A percentile compares a stretch with the other conserved stretches of the same genome.
Evolutionary conservation across 2,797 vertebrate genomes (phyloP).

Genomic region (Pelochelys cantorii): DNA sequence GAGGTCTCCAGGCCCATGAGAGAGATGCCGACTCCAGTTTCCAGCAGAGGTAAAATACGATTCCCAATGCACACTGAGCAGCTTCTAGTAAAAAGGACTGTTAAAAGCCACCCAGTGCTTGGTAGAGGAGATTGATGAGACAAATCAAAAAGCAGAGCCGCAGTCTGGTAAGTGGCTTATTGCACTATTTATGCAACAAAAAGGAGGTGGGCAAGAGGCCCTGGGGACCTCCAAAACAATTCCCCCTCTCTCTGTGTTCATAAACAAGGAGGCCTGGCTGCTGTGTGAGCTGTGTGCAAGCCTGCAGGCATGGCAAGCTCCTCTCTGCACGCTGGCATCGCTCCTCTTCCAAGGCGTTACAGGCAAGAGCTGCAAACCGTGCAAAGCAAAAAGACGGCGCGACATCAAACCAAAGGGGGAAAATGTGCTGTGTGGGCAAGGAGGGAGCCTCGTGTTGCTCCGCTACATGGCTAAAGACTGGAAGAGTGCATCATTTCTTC

Average conservation of each 20-base stretch:
- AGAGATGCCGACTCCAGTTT: slow-evolving; percentile 41
- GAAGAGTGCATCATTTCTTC: slow-evolving; percentile 85
- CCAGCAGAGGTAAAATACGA: slow-evolving; percentile 63
- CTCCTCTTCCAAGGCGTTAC: neutral
- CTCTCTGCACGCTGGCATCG: slow-evolving; percentile 12
- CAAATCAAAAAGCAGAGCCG: slow-evolving; percentile 58
- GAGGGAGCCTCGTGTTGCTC: neutral
- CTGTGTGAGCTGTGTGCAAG: neutral
- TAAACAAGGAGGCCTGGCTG: neutral
- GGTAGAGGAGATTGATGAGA: slow-evolving; percentile 37
- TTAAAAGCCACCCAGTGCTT: slow-evolving; percentile 46
- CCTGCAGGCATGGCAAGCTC: slow-evolving; percentile 26
- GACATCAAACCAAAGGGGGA: neutral
- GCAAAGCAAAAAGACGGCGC: neutral
- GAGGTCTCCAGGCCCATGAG: slow-evolving; percentile 44
- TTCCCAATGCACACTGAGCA: slow-evolving; percentile 58
- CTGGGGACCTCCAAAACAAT: slow-evolving; percentile 16
- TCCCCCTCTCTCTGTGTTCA: slow-evolving; percentile 19
- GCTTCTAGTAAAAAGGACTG: slow-evolving; percentile 61
- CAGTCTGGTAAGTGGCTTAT: neutral
- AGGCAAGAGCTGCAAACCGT: neutral
- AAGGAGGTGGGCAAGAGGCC: slow-evolving; percentile 9
- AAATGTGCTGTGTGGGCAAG: fast-evolving
- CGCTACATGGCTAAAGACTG: slow-evolving; percentile 54
- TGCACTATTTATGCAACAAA: neutral